phyloP scores from a whole-genome alignment of 2,888 invertebrate genomes.

The Ophioninae sp. region DNA sequence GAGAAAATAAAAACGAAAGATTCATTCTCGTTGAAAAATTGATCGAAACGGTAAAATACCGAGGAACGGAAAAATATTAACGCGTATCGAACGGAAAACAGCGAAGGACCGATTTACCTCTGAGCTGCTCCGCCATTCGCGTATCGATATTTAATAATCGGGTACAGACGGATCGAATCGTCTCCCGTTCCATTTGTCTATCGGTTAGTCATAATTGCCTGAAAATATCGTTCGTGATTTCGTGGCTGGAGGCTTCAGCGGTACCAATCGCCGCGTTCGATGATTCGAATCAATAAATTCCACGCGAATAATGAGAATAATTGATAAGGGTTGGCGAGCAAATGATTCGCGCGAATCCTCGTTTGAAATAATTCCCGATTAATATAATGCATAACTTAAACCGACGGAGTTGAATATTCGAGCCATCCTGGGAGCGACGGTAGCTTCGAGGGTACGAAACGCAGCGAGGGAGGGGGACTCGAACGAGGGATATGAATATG shows the following conservation, averaged over 20 bases:
- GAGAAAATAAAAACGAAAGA: too few relatives aligned
- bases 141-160: not conserved
- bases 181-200: too few relatives aligned
- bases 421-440: not conserved
- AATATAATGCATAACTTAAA: conserved; percentile 49
- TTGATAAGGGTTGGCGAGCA: conserved; percentile 25
- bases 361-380: conserved; percentile 45
- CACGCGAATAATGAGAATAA: conserved; percentile 23
- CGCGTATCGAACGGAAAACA: not conserved
- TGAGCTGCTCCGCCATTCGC: too few relatives aligned
- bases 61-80: too few relatives aligned
- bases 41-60: too few relatives aligned
- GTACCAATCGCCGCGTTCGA: not conserved
- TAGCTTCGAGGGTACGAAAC: not conserved
- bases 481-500: conserved; percentile 51
- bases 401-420: conserved; percentile 33
- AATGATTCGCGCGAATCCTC: conserved; percentile 42
- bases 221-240: not conserved
- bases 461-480: conserved; percentile 6
- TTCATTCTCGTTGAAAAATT: too few relatives aligned
- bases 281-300: conserved; percentile 24
- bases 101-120: not conserved
- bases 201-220: not conserved
- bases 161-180: not conserved
- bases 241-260: not conserved